These are phyloP conservation scores for Cotesia typhae DNA, from an alignment of 1,140 invertebrate species.

Conservation along the genomic window DNA sequence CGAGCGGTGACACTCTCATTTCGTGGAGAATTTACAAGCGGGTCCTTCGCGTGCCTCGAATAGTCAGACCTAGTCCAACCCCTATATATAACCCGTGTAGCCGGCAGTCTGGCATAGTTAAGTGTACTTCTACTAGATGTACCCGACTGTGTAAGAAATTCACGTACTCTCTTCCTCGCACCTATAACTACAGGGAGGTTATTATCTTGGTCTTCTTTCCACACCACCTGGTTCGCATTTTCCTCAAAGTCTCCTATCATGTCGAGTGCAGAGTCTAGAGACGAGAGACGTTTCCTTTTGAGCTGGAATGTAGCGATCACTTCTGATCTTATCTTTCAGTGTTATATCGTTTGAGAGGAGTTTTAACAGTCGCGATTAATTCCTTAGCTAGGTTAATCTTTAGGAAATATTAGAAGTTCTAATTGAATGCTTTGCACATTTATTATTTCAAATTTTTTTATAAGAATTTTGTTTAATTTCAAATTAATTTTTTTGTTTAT, in stretches of 20 bases:
- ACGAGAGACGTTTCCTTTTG: background rate
- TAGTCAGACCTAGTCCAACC: constrained; percentile 63
- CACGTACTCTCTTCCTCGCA: constrained; percentile 40
- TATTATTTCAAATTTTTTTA: background rate
- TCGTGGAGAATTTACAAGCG: constrained; percentile 65
- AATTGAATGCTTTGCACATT: background rate
- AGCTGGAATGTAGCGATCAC: constrained; percentile 19
- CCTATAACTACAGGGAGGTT: background rate
- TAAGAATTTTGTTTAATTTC: background rate
- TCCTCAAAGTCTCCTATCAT: too few species aligned
- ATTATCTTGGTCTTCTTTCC: background rate
- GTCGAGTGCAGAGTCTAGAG: background rate
- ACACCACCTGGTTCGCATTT: background rate
- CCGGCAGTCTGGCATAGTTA: constrained; percentile 60
- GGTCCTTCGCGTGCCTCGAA: constrained; percentile 63
- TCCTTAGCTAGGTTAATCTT: constrained; percentile 3
- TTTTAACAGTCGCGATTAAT: constrained; percentile 13
- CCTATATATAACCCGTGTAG: constrained; percentile 53
- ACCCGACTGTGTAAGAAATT: constrained; percentile 50
- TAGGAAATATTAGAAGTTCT: constrained; percentile 3
- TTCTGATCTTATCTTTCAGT: constrained; percentile 6
- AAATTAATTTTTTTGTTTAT: background rate
- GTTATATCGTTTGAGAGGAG: constrained; percentile 5
- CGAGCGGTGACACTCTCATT: constrained; percentile 65
- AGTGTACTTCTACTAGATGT: constrained; percentile 57